phyloP scores from a whole-genome alignment of 2,797 vertebrate species.

The Helicolenus hilgendorfi region DNA sequence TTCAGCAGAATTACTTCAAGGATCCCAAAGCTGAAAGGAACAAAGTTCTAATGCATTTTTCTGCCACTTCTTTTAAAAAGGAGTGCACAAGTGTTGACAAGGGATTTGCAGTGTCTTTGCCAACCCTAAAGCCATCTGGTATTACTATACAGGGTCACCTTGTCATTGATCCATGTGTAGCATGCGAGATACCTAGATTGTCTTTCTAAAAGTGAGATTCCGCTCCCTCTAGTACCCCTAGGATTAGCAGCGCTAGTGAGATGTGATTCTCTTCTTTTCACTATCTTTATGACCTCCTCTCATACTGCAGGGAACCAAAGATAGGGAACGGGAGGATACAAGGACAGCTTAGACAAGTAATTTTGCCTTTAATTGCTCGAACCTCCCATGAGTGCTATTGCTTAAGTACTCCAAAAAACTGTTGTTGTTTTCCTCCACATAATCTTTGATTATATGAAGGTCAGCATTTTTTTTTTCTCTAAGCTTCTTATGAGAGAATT shows the following conservation, averaged over 20 bases:
- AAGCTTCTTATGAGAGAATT: conserved; percentile 86
- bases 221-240: conserved; percentile 34
- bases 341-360: conserved; percentile 87
- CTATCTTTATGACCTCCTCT: conserved; percentile 77
- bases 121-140: conserved; percentile 53
- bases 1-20: background rate
- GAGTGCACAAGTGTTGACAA: conserved; percentile 42
- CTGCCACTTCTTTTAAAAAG: conserved; percentile 2
- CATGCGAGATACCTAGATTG: conserved; percentile 75
- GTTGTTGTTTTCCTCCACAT: conserved; percentile 83
- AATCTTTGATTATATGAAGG: conserved; percentile 89
- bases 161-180: conserved; percentile 72
- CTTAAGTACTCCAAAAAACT: conserved; percentile 82
- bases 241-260: conserved; percentile 66
- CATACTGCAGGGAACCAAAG: conserved; percentile 52
- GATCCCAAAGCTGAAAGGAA: background rate
- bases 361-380: conserved; percentile 87
- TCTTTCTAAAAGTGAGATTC: conserved; percentile 67
- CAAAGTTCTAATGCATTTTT: background rate
- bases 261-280: conserved; percentile 50
- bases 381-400: conserved; percentile 82
- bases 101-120: conserved; percentile 65
- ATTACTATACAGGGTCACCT: conserved; percentile 70
- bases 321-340: conserved; percentile 59
- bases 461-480: conserved; percentile 84